Evolutionary conservation across 2,797 vertebrate genomes (phyloP), one percentile per base, ranked within the genome.

Genomic region (Yasuhikotakia modesta): DNA sequence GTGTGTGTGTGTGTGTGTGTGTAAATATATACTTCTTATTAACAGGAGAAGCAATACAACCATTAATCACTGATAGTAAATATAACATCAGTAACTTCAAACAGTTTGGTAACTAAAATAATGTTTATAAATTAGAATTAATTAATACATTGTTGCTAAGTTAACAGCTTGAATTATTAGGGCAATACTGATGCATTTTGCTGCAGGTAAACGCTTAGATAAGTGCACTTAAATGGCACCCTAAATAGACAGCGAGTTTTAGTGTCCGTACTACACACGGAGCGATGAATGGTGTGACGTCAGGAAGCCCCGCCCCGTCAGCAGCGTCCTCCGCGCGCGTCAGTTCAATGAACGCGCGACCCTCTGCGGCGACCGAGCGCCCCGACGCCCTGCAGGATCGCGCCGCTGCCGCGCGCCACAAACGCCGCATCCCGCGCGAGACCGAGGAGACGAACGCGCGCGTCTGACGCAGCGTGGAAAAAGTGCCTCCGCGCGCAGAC

Each of bases 241-340:
- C 30, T 32, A 5, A 32, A 2, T 32, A n/a, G 2, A 3, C 2
- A 1, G 35, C 35, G 30, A 5, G 2, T 35, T 2, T 35, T 4
- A 35, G 35, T 4, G 8, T n/a, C n/a, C n/a, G n/a, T n/a, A n/a
- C n/a, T n/a, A n/a, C 35, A 7, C 35, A 6, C 5, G 8, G 8
- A 35, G 35, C 21, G 57, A 67, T 87, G 86, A 86, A 86, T 85
- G 85, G 73, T 52, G 70, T 87, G 86, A 85, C 85, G 86, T 82
- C 76, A 78, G 67, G 81, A 84, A 82, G 78, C 82, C 48, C 80
- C 82, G 73, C 80, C 82, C 77, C 76, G 24, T 14, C 7, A 4
- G 3, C 7, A 21, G 8, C 8, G 5, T 8, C 10, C 35, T 6
- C 10, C 35, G 5, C 35, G 1, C 35, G 35, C 35, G 4, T 6